Evolutionary conservation across 2,113 vertebrate species (phyloP).

Genomic region (Actinemys pallida): DNA sequence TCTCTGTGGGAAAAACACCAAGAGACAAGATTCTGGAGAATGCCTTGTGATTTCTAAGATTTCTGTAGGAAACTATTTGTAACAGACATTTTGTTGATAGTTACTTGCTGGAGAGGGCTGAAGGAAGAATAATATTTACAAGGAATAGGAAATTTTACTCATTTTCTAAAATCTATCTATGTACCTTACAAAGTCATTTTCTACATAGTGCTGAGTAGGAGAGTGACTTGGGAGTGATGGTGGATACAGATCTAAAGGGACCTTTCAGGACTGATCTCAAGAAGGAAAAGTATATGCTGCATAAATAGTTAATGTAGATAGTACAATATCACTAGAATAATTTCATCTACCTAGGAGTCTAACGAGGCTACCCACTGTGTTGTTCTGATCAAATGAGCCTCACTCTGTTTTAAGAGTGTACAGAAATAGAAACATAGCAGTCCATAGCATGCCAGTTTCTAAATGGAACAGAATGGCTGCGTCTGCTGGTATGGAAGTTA

Average conservation of each 20-base stretch:
- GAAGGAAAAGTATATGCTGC: neutral
- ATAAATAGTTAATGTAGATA: neutral
- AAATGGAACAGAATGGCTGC: rapidly evolving
- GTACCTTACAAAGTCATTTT: neutral
- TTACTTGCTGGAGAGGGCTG: neutral
- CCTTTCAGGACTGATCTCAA: neutral
- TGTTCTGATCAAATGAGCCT: neutral
- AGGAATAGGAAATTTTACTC: neutral
- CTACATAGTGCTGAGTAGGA: neutral
- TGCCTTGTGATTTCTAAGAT: slow-evolving; percentile 28
- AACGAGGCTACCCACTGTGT: neutral
- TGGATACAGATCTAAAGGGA: neutral
- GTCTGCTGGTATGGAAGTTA: neutral
- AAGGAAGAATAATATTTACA: neutral
- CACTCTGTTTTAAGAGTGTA: neutral
- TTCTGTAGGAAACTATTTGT: slow-evolving; percentile 37
- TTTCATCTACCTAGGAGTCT: neutral
- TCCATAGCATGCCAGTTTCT: neutral
- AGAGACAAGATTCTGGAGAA: slow-evolving; percentile 41
- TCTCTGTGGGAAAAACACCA: slow-evolving; percentile 44
- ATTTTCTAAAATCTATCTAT: neutral
- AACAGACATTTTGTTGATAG: neutral
- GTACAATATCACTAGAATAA: neutral
- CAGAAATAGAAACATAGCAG: neutral
- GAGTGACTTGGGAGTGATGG: neutral